These are phyloP conservation scores for Hypomecis atomaria DNA, from an alignment of 2,888 invertebrate species.

Conservation along the genomic window DNA sequence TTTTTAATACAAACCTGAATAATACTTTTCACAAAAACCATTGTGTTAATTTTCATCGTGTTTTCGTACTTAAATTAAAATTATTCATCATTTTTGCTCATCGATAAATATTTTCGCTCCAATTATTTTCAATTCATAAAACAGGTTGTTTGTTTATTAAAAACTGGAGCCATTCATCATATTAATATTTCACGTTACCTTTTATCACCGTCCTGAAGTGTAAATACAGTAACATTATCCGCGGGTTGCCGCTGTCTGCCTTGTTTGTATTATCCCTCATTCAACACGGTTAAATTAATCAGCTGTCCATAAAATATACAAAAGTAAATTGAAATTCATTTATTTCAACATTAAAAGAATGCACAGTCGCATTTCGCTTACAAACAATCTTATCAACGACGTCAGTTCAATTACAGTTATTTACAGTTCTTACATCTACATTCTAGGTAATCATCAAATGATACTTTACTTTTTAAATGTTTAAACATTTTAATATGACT, in stretches of 20 bases:
- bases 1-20: no score
- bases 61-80: neutral
- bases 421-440: conserved; percentile 57
- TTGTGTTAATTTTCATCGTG: neutral
- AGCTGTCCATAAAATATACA: conserved; percentile 38
- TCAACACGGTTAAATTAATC: conserved; percentile 18
- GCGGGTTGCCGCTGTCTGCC: conserved; percentile 12
- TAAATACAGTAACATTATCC: conserved; percentile 21
- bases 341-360: conserved; percentile 80
- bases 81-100: conserved; percentile 5
- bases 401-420: conserved; percentile 76
- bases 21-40: neutral
- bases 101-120: conserved; percentile 7
- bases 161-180: conserved; percentile 19
- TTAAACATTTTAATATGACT: conserved; percentile 38
- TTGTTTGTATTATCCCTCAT: conserved; percentile 19
- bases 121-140: conserved; percentile 25
- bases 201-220: conserved; percentile 17
- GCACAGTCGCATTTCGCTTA: conserved; percentile 68
- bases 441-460: conserved; percentile 48
- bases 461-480: conserved; percentile 46
- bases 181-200: conserved; percentile 27
- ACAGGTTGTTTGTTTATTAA: conserved; percentile 23
- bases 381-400: conserved; percentile 72
- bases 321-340: conserved; percentile 61